Base-by-base conservation (phyloP, 1,140 invertebrate genomes). In the Hycleus cichorii region DNA sequence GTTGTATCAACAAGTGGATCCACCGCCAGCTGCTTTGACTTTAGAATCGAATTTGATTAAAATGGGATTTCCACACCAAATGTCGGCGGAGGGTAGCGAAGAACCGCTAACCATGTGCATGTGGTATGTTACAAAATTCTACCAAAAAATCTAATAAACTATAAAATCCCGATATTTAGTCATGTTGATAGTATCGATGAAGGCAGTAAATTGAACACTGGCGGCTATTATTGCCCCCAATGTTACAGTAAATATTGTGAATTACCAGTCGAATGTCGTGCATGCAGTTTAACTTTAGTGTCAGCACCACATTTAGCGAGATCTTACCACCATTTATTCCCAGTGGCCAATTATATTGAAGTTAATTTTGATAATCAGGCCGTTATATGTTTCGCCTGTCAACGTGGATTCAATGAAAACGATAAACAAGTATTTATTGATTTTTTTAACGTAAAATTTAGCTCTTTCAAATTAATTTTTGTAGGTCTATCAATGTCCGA, bases 201-300 rank as follows among this genome's bases (percentile, higher is more conserved):
- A 52, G 78, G 77, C 3, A 80, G 81, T 51, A 84, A 83, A 72
- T 74, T 84, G 56, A 85, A 76, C 67, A 81, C 83, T 39, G 84
- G 81, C 10, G 95, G 95, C 2, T 97, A 96, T 72, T 87, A 95
- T 67, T 99, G 95, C 75, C 95, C 94, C 24, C 94, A 97, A 71
- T 99, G 97, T 77, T 84, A 87, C 58, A 93, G 91, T 74, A 97
- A 97, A 78, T 97, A 98, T 75, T 99, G 96, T 77, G 94, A 98
- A 74, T 80, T 98, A 60, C 97, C 97, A 0, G 91, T 95, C 1
- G 96, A 98, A 77, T 99, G 97, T 74, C 84, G 88, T 71, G 88
- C 90, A 9, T 99, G 97, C 78, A 93, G 91, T 8, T 78, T 99
- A 25, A 98, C 94, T 3, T 77, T 99, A n/a, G 95, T 98, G 3